Conservation (phyloP, 2,888 invertebrate species). For the Sesamia inferens region DNA sequence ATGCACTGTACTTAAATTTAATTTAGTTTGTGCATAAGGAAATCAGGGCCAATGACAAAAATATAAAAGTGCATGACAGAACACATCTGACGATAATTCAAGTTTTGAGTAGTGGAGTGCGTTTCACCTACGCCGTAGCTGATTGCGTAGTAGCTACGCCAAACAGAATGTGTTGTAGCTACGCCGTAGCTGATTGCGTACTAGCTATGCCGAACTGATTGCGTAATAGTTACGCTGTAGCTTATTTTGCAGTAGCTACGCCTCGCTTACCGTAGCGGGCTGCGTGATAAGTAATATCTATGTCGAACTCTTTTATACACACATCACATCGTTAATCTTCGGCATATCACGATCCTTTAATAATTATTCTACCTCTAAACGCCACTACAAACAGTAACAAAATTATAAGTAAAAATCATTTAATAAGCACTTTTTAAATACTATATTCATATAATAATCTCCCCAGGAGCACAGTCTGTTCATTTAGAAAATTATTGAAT, state of each 20-base stretch:
- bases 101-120: too few relatives aligned
- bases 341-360: neutral
- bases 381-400: neutral
- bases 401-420: neutral
- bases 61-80: neutral
- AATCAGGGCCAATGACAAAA: too few relatives aligned
- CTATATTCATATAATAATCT: neutral
- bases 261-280: neutral
- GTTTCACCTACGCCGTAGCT: slow-evolving; percentile 7
- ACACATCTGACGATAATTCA: neutral
- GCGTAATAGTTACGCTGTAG: neutral
- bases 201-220: neutral
- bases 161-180: too few relatives aligned
- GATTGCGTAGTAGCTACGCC: neutral
- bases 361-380: neutral
- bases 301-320: neutral
- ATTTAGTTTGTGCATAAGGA: too few relatives aligned
- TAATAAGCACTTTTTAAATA: neutral
- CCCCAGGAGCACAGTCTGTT: too few relatives aligned
- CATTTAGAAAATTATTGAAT: too few relatives aligned
- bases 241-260: neutral
- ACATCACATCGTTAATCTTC: neutral
- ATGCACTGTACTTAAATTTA: too few relatives aligned
- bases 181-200: too few relatives aligned
- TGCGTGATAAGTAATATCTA: neutral